Evolutionary conservation across 1,140 invertebrate genomes (phyloP), one percentile per base, ranked within the genome.

Genomic region (Camponotus floridanus): DNA sequence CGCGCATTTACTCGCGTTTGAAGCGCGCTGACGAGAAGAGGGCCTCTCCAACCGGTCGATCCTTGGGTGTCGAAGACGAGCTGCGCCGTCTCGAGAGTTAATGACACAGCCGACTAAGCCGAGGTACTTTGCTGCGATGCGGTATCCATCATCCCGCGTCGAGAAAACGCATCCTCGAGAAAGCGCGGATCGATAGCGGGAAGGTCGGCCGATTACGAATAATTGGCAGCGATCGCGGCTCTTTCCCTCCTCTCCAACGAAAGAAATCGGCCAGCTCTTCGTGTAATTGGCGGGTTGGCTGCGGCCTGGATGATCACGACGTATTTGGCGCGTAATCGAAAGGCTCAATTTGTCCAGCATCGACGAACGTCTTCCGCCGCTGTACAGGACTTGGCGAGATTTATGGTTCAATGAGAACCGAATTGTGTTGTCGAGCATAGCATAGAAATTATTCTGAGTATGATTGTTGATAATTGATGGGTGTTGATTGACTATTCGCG

Each of bases 11-110:
- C 45, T 62, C 39, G 62, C 61, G 48, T 85, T 80, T 85, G 45
- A 80, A 79, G 74, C 45, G 33, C 62, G 36, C 59, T 80, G 73
- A 67, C 62, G 70, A 48, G 62, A 11, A 59, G 57, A 55, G 39
- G 45, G 36, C 21, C 74, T 80, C 76, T 85, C 79, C 31, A 85
- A 18, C 21, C 42, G 42, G 18, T 80, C 64, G 78, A 80, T 70
- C 61, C 21, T 26, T 31, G 62, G 31, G 76, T 80, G 39, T 48
- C 83, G 61, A 67, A 85, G 74, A 79, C 62, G 84, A 80, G 42
- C 84, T 51, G 84, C 62, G 31, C 11, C 73, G 76, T 85, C 84
- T 85, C 84, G 76, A 85, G 84, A 85, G 84, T 81, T 79, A 79
- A 85, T 85, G 84, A 85, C 84, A 85, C 84, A 59, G 79, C n/a